Conservation (phyloP, 2,888 invertebrate genomes). For the Pegoplata infirma region DNA sequence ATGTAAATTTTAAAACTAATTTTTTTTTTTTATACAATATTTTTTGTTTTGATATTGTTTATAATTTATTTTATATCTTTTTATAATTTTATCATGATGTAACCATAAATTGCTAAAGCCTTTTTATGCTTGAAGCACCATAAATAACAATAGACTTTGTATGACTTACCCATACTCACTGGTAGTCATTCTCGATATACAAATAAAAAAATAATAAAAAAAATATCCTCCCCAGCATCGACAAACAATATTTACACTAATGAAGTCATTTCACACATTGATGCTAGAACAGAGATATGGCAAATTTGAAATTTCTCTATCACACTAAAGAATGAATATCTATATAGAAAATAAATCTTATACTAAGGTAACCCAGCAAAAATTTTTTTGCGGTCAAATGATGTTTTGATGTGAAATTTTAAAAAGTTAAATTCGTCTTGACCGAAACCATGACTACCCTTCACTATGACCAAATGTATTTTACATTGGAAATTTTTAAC, state of each 20-base stretch:
- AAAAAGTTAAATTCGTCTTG: too few relatives aligned
- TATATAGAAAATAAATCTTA: too few relatives aligned
- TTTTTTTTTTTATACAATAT: neutral
- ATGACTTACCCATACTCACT: neutral
- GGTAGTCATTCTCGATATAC: too few relatives aligned
- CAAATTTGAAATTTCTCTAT: too few relatives aligned
- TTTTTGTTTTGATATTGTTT: neutral
- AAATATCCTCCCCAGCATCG: neutral
- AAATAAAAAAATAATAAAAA: too few relatives aligned
- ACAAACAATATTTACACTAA: neutral
- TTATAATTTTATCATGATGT: constrained; percentile 4
- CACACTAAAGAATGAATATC: too few relatives aligned
- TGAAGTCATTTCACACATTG: constrained; percentile 27
- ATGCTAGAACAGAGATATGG: neutral
- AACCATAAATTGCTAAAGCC: constrained; percentile 5
- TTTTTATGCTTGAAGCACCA: constrained; percentile 10
- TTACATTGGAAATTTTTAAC: too few relatives aligned
- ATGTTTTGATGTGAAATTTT: too few relatives aligned
- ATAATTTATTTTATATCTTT: constrained; percentile 21
- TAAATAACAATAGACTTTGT: constrained; percentile 6
- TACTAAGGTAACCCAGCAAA: too few relatives aligned
- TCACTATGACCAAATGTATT: too few relatives aligned
- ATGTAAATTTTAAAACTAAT: constrained; percentile 1
- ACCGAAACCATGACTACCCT: too few relatives aligned
- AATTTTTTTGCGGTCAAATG: too few relatives aligned